Conservation (phyloP, 35 echinoderm and acorn worm species). For the Ophioderma brevispina region DNA sequence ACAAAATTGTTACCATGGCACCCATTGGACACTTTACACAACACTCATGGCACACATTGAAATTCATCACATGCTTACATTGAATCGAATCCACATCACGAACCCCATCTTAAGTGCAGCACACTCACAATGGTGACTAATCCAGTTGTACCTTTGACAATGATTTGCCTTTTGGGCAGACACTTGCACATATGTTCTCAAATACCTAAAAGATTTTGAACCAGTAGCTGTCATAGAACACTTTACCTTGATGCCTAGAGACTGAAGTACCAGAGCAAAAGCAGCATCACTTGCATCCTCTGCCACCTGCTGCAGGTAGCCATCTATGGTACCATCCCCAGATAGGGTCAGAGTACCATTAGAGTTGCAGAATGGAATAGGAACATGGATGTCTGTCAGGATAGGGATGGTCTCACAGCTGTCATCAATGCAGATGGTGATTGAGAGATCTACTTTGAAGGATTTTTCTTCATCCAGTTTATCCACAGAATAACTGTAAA, state of each 20-base stretch:
- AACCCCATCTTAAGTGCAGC: too few species aligned
- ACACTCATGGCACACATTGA: too few species aligned
- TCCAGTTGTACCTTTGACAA: too few species aligned
- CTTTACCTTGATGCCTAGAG: conserved; percentile 15
- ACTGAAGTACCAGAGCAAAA: background rate
- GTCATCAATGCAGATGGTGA: background rate
- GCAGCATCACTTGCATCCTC: background rate
- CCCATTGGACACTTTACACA: too few species aligned
- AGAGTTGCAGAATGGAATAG: conserved; percentile 5
- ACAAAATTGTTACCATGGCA: too few species aligned
- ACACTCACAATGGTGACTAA: too few species aligned
- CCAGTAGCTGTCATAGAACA: too few species aligned
- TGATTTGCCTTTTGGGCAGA: too few species aligned
- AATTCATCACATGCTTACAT: too few species aligned
- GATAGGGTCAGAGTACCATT: conserved; percentile 2
- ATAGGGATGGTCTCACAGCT: background rate
- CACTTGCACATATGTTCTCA: too few species aligned
- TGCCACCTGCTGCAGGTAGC: background rate
- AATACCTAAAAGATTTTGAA: too few species aligned
- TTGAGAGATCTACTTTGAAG: background rate
- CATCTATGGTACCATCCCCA: conserved; percentile 14
- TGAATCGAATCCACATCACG: too few species aligned
- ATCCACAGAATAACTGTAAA: conserved; percentile 5
- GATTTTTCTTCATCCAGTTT: background rate
- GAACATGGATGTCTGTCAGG: background rate